Conservation (phyloP, 2,113 vertebrate genomes). For the Eulemur macaco region DNA sequence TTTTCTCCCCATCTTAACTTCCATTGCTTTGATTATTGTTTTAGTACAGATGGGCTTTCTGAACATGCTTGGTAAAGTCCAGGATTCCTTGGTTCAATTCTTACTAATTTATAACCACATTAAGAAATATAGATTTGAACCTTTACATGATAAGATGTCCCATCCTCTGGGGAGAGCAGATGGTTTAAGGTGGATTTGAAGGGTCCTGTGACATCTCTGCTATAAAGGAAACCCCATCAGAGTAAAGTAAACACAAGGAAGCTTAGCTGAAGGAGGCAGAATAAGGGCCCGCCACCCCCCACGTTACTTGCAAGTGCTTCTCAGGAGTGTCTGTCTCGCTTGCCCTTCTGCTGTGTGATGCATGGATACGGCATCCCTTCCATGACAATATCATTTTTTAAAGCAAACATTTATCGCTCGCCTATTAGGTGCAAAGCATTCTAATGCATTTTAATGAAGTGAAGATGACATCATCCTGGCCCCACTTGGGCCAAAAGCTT, state of each 20-base stretch:
- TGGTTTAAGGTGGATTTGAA: not conserved
- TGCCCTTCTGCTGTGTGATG: not conserved
- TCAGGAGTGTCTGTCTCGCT: accelerated
- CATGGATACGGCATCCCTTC: accelerated
- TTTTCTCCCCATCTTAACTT: not conserved
- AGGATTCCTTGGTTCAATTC: not conserved
- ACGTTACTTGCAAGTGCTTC: accelerated
- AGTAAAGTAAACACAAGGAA: not conserved
- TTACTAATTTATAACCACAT: not conserved
- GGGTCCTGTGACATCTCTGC: not conserved
- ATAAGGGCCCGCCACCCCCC: not conserved
- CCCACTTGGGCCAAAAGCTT: not conserved
- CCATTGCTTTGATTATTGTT: not conserved
- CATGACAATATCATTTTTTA: not conserved
- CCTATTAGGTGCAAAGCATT: not conserved
- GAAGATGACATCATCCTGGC: not conserved
- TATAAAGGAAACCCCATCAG: not conserved
- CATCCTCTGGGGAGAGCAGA: not conserved
- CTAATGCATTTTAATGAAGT: not conserved
- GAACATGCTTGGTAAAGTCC: not conserved
- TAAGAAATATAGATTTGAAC: not conserved
- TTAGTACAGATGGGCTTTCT: not conserved
- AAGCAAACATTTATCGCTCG: not conserved
- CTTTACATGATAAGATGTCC: not conserved
- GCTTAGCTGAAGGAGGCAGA: not conserved